These are phyloP conservation scores for Phalloptychus januarius DNA, from an alignment of 2,797 vertebrate species.

Conservation along the genomic window DNA sequence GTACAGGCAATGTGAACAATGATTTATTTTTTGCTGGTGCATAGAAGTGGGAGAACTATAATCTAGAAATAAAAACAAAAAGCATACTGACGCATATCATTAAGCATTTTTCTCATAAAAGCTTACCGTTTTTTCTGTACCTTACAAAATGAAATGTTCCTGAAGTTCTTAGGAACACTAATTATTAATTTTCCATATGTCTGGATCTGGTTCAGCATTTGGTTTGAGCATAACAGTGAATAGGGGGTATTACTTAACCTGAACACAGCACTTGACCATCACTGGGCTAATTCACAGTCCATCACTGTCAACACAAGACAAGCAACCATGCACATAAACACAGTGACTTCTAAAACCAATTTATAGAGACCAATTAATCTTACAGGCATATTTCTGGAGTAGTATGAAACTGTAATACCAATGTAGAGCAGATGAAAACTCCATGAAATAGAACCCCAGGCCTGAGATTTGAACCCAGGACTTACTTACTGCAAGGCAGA, in stretches of 20 bases:
- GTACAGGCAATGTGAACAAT: slow-evolving; percentile 3
- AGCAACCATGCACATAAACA: not conserved
- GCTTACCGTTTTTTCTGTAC: not conserved
- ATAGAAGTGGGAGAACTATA: not conserved
- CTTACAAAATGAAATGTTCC: not conserved
- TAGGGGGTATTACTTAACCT: not conserved
- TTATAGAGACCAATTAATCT: not conserved
- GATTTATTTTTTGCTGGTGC: not conserved
- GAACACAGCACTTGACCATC: too few relatives aligned
- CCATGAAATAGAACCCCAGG: not conserved
- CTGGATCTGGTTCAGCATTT: not conserved
- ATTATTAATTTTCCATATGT: not conserved
- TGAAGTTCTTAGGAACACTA: not conserved
- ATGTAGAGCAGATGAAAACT: not conserved
- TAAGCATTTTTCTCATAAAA: not conserved
- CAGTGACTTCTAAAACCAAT: not conserved
- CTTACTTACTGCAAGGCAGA: not conserved
- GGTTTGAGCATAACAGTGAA: not conserved
- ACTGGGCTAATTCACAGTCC: not conserved
- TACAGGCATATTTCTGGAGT: not conserved
- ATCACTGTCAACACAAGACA: not conserved
- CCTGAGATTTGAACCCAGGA: not conserved
- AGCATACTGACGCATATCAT: not conserved
- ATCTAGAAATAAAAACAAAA: slow-evolving; percentile 4
- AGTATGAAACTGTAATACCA: not conserved